Conservation (phyloP, 2,797 vertebrate species). For the Capromys pilorides region DNA sequence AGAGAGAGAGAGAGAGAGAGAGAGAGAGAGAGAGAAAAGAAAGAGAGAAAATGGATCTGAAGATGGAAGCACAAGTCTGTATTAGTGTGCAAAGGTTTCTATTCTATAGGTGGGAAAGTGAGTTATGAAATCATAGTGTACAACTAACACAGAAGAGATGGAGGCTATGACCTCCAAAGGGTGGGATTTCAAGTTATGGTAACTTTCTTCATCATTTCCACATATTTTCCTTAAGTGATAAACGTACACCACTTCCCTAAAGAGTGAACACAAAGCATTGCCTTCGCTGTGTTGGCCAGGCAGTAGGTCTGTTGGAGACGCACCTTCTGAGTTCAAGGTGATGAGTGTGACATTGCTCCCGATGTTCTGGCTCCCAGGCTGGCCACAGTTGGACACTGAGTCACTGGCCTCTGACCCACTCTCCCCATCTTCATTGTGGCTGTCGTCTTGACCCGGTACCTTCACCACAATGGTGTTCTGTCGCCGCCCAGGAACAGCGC, state of each 20-base stretch:
- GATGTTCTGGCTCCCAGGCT: constrained; percentile 88
- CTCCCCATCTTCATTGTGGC: constrained; percentile 95
- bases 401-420: constrained; percentile 98
- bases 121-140: neutral
- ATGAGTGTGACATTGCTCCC: constrained; percentile 98
- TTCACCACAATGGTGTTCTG: constrained; percentile 99
- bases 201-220: neutral
- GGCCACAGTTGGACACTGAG: constrained; percentile 94
- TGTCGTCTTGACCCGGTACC: constrained; percentile 94
- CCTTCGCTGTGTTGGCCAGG: neutral
- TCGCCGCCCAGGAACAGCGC: constrained; percentile 91
- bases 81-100: neutral
- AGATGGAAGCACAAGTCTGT: neutral
- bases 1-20: neutral
- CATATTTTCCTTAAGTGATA: neutral
- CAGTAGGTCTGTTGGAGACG: neutral
- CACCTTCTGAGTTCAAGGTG: constrained; percentile 98
- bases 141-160: neutral
- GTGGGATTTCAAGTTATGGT: neutral
- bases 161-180: neutral
- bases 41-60: neutral
- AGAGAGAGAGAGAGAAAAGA: neutral
- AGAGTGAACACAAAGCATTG: accelerated
- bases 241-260: neutral
- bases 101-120: neutral